Percentiles rank a stretch among this genome's conserved stretches.
phyloP scores from a whole-genome alignment of 2,113 vertebrate species.

The Halichoerus grypus region DNA sequence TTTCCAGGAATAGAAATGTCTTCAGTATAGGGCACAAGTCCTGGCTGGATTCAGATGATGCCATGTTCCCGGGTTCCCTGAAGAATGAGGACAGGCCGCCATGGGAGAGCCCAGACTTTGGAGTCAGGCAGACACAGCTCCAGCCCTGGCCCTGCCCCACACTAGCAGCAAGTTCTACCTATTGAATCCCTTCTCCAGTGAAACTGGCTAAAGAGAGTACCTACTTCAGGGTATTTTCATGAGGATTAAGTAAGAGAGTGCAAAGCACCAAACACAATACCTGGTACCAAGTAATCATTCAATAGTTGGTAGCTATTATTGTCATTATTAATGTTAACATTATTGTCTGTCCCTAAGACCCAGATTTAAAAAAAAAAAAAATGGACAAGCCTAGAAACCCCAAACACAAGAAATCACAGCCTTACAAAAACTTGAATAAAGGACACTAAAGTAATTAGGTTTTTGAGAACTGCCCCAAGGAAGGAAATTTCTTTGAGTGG shows the following conservation, averaged over 20 bases:
- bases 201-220: not conserved
- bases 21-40: not conserved
- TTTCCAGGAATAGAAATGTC: not conserved
- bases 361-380: not conserved
- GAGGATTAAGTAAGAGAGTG: not conserved
- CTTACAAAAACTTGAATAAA: not conserved
- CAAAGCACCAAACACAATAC: not conserved
- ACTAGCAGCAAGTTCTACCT: not conserved
- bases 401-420: not conserved
- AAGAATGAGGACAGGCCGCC: not conserved
- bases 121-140: not conserved
- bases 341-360: not conserved
- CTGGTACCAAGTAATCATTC: not conserved
- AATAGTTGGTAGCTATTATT: not conserved
- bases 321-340: not conserved
- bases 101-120: not conserved
- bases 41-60: not conserved
- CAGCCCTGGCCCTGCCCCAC: no score
- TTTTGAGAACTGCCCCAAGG: not conserved
- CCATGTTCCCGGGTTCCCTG: not conserved
- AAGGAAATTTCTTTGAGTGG: not conserved
- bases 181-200: not conserved
- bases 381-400: not conserved
- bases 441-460: not conserved
- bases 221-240: not conserved